Percentiles rank a stretch among this genome's conserved stretches.
These are phyloP conservation scores for Cyprinodon brontotheroides DNA, from an alignment of 2,113 vertebrate genomes.

Conservation along the genomic window DNA sequence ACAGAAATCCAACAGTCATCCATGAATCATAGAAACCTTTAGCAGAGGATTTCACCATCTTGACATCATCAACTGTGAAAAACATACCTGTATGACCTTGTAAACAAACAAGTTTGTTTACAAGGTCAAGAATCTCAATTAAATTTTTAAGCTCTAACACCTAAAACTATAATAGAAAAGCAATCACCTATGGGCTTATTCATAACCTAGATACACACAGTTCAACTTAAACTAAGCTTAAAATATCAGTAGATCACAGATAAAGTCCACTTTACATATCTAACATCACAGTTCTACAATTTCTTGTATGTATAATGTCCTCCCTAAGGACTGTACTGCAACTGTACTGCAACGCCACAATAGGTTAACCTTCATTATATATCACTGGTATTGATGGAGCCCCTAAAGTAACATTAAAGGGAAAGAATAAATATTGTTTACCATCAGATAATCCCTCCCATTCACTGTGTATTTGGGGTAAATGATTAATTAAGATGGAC, in stretches of 20 bases:
- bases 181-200: no score
- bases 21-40: not conserved
- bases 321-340: no score
- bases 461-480: no score
- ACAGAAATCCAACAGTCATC: not conserved
- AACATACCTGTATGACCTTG: no score
- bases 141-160: not conserved
- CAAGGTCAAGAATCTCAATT: not conserved
- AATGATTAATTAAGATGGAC: no score
- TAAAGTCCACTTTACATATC: not conserved
- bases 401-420: no score
- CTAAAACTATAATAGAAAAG: no score
- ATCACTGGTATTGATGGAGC: no score
- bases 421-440: no score
- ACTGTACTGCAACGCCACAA: not conserved
- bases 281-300: not conserved
- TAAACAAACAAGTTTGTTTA: not conserved
- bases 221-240: no score
- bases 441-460: no score
- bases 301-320: not conserved
- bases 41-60: not conserved
- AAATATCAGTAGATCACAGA: not conserved
- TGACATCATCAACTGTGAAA: not conserved
- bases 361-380: not conserved
- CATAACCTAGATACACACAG: no score